Evolutionary conservation across 2,888 invertebrate species (phyloP).

Genomic region (Hypselothyrea guttata): DNA sequence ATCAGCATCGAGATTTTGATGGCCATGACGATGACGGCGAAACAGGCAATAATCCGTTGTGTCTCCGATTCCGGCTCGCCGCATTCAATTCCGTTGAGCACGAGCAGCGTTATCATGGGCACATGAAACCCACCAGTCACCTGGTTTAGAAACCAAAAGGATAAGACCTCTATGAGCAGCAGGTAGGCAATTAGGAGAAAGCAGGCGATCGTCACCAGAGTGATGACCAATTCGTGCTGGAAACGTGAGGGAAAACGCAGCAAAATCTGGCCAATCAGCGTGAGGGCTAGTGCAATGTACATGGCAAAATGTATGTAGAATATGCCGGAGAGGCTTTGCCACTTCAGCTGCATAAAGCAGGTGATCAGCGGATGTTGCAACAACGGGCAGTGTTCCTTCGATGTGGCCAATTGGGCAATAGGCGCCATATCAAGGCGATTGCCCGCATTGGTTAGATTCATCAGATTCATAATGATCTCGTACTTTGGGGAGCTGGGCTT

Average conservation of each 20-base stretch:
- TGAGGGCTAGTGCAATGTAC: slow-evolving; percentile 86
- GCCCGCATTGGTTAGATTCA: slow-evolving; percentile 83
- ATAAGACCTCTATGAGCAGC: slow-evolving; percentile 84
- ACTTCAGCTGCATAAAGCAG: slow-evolving; percentile 90
- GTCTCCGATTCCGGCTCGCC: slow-evolving; percentile 83
- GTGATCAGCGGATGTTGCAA: slow-evolving; percentile 90
- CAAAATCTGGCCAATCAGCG: slow-evolving; percentile 87
- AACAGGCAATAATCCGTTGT: slow-evolving; percentile 86
- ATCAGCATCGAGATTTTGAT: slow-evolving; percentile 89
- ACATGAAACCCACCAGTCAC: slow-evolving; percentile 90
- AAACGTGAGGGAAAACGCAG: slow-evolving; percentile 86
- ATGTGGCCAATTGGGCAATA: slow-evolving; percentile 87
- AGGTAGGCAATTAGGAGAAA: slow-evolving; percentile 1
- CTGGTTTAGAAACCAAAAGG: slow-evolving; percentile 86
- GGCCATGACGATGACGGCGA: slow-evolving; percentile 88
- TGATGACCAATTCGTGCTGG: slow-evolving; percentile 83
- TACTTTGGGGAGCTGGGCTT: slow-evolving; percentile 86
- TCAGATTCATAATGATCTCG: slow-evolving; percentile 88
- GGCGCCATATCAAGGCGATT: slow-evolving; percentile 87
- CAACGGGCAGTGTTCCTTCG: slow-evolving; percentile 86
- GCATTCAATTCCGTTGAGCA: slow-evolving; percentile 84
- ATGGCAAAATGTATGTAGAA: slow-evolving; percentile 88
- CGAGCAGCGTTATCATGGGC: slow-evolving; percentile 85
- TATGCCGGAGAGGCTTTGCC: slow-evolving; percentile 88
- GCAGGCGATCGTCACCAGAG: neutral